A percentile compares a stretch with the other conserved stretches of the same genome.
phyloP scores from a whole-genome alignment of 2,113 vertebrate species.

The Mirza zaza region DNA sequence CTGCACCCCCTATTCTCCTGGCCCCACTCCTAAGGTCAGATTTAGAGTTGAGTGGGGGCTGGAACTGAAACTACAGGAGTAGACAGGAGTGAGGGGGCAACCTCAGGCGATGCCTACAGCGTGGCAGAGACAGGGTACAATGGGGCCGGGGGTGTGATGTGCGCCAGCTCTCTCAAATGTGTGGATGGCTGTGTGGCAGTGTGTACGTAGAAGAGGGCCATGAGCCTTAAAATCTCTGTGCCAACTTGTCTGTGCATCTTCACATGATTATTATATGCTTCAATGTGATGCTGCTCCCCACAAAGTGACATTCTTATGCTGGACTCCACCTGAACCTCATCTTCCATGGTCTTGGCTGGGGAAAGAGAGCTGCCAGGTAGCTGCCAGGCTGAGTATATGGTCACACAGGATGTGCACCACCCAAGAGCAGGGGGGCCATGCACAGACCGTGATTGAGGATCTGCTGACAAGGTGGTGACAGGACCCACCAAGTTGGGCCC shows the following conservation, averaged over 20 bases:
- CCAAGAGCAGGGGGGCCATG: background rate
- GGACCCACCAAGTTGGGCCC: background rate
- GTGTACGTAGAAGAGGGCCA: rapidly evolving
- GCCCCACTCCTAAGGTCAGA: background rate
- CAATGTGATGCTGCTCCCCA: background rate
- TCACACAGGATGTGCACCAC: background rate
- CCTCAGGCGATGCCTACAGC: background rate
- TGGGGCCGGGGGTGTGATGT: too few relatives aligned
- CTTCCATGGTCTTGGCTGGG: background rate
- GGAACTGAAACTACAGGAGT: background rate
- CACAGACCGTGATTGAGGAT: background rate
- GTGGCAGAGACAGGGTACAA: background rate
- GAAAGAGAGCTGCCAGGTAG: background rate
- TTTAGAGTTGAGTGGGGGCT: background rate
- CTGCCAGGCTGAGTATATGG: background rate
- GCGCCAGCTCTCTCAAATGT: background rate
- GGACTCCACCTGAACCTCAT: background rate
- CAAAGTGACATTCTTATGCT: background rate
- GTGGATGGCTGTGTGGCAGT: rapidly evolving
- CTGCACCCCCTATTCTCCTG: background rate
- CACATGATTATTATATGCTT: background rate
- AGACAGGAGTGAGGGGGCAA: background rate
- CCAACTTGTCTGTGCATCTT: background rate
- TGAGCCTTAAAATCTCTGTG: background rate
- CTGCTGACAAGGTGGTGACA: background rate